Base-by-base conservation (phyloP, 2,888 invertebrate species). In the Keiferia lycopersicella region DNA sequence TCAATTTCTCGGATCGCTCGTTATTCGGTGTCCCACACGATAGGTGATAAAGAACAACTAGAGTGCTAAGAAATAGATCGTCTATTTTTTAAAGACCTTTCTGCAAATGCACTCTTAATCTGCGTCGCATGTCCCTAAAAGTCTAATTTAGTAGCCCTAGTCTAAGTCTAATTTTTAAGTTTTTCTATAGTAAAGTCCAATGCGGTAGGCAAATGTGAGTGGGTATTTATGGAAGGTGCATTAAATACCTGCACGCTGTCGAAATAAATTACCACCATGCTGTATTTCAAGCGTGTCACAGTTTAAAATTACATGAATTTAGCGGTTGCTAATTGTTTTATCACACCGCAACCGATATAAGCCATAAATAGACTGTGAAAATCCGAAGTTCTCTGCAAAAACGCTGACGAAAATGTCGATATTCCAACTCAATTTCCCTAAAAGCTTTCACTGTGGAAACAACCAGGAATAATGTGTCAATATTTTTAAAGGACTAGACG, bases 261-360 rank as follows among this genome's bases (percentile, higher is more conserved):
- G n/a, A 4, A n/a, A 45, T 45, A 45, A 12, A 41, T 41, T 12
- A 6, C 41, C 41, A 14, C 41, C 6, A 45, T 4, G n/a, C 16
- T 16, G 45, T n/a, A 45, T 45, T n/a, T 45, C 16, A 45, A 45
- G 45, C 45, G 45, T 16, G 45, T 45, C 45, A 16, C n/a, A 45
- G 45, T 45, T 41, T 3, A 41, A 41, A 14, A 41, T 41, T 14
- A 41, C 41, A 41, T n/a, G 45, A 45, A 45, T 45, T 45, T n/a
- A 16, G 45, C 16, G 16, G 16, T 45, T 16, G 16, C 4, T 45
- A 45, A 45, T 45, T n/a, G n/a, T 45, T 16, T 45, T 45, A 0
- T 16, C n/a, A n/a, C 8, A 45, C 16, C 7, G 16, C 45, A 45
- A 45, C 45, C n/a, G 45, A 45, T 45, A 16, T 45, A 41, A 6